Evolutionary conservation across 2,797 vertebrate genomes (phyloP), one percentile per base, ranked within the genome.

Genomic region (Galago senegalensis): DNA sequence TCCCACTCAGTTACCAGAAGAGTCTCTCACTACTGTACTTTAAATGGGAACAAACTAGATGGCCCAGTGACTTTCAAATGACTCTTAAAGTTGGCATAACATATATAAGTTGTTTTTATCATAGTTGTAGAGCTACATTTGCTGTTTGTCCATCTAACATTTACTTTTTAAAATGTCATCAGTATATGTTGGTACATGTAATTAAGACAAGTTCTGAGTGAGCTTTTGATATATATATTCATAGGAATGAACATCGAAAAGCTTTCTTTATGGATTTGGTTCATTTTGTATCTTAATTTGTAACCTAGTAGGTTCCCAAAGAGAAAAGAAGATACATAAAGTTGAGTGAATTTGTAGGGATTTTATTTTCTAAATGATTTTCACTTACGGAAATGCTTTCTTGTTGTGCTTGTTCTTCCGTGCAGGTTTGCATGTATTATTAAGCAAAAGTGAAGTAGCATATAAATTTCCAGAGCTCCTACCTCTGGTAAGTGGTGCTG

Each of bases 381-480:
- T 91, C 43, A 95, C 14, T 60, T 95, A 56, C 0, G 89, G 76
- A 96, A 94, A 80, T 70, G 29, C 12, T 5, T 97, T 89, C 37
- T 86, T 58, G 97, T 84, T 94, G 2, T 97, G 40, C 40, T 93
- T 95, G 1, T 98, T 83, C 94, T 56, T 96, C 93, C 65, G 2
- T 94, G 34, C 98, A 99, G 99, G 99, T 94, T 99, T 99, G 93
- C 99, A 99, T 95, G 99, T 99, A 88, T 99, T 99, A 92, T 98
- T 99, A 97, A 99, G 99, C 98, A 99, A 99, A 98, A 99, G 99
- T 43, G 99, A 99, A 98, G 99, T 99, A 93, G 99, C 99, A 0
- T 99, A 99, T 97, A 99, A 99, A 84, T 99, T 99, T 98, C 99
- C 99, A 85, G 99, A 99, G 95, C 99, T 99, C 94, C 99, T 99